Evolutionary conservation across 2,113 vertebrate species (phyloP).

Genomic region (Thalassarche chlororhynchos): DNA sequence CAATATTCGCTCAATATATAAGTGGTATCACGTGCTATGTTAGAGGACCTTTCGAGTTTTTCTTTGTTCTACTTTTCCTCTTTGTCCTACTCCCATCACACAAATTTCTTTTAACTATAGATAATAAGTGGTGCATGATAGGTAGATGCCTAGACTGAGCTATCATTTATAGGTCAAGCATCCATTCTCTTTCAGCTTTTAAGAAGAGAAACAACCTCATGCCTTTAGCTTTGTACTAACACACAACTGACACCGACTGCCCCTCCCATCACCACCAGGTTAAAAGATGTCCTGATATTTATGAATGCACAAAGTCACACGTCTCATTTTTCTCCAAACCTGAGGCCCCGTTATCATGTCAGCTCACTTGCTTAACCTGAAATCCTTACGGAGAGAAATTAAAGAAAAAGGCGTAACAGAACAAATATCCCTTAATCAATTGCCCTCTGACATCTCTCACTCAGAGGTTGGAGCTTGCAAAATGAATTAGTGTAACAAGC

Average conservation of each 20-base stretch:
- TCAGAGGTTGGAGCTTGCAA: not conserved
- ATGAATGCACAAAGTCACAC: slow-evolving; percentile 41
- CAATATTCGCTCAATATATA: not conserved
- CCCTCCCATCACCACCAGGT: not conserved
- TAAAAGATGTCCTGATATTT: slow-evolving; percentile 50
- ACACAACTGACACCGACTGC: not conserved
- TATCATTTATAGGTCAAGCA: not conserved
- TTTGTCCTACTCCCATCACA: not conserved
- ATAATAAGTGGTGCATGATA: not conserved
- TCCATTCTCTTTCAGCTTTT: slow-evolving; percentile 15
- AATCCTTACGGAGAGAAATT: not conserved
- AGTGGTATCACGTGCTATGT: not conserved
- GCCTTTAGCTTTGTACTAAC: not conserved
- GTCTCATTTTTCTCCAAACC: slow-evolving; percentile 17
- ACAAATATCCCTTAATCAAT: slow-evolving; percentile 39
- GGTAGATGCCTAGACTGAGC: not conserved
- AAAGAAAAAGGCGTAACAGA: slow-evolving; percentile 18
- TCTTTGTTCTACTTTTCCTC: not conserved
- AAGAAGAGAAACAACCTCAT: slow-evolving; percentile 2
- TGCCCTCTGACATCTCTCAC: slow-evolving; percentile 52
- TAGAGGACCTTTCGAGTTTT: not conserved
- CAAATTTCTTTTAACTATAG: not conserved
- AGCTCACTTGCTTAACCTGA: not conserved
- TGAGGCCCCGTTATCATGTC: slow-evolving; percentile 23
- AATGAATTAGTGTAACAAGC: slow-evolving; percentile 50